Evolutionary conservation across 2,113 vertebrate species (phyloP).

Genomic region (Labrus mixtus): DNA sequence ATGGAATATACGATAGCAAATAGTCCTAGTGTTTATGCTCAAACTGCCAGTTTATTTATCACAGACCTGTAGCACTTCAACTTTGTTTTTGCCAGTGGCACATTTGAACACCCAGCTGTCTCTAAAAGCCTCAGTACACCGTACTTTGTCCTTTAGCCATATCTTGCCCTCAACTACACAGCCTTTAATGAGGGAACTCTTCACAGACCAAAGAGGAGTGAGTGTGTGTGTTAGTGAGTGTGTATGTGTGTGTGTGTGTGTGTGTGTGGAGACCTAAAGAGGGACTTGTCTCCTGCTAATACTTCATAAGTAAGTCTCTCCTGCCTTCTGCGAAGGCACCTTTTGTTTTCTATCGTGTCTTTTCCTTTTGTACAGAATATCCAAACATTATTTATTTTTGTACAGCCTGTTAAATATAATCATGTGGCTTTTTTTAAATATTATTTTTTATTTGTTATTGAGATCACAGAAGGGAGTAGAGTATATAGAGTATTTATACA

Average conservation of each 20-base stretch:
- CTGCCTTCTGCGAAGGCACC: conserved; percentile 93
- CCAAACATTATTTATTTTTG: conserved; percentile 99
- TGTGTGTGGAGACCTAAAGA: conserved; percentile 74
- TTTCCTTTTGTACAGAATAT: conserved; percentile 86
- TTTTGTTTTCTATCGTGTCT: conserved; percentile 75
- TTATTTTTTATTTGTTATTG: conserved; percentile 86
- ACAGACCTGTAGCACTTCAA: conserved; percentile 75
- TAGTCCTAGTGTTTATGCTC: conserved; percentile 55
- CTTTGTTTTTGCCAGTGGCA: conserved; percentile 71
- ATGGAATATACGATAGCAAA: conserved; percentile 73
- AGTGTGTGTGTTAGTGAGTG: conserved; percentile 26
- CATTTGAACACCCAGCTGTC: conserved; percentile 66
- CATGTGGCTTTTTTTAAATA: conserved; percentile 92
- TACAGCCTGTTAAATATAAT: conserved; percentile 98
- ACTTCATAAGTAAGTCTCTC: conserved; percentile 98
- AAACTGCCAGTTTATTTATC: conserved; percentile 76
- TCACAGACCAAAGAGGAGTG: conserved; percentile 77
- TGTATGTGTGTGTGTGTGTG: conserved; percentile 3
- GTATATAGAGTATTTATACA: conserved; percentile 99
- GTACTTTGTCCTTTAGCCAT: conserved; percentile 72
- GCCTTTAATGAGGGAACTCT: conserved; percentile 59
- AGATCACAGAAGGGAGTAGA: conserved; percentile 92
- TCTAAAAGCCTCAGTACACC: conserved; percentile 64
- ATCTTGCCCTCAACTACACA: conserved; percentile 61
- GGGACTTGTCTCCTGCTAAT: conserved; percentile 84